Percentiles rank a stretch among this genome's conserved stretches.
Conservation (phyloP, 2,113 vertebrate genomes). For the Sialia sialis region DNA sequence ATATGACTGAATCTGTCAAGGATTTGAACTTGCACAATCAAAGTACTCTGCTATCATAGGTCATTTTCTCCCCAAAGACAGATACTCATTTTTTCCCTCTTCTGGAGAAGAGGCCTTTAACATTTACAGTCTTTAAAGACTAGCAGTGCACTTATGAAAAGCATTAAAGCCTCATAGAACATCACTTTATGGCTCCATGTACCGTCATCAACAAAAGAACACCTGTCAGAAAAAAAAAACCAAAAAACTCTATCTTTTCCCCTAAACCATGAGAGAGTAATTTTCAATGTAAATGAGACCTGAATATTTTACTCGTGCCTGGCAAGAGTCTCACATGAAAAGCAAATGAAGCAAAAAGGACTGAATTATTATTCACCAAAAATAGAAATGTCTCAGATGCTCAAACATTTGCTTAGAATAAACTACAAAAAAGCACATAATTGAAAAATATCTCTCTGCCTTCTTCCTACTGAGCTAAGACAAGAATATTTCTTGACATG, state of each 20-base stretch:
- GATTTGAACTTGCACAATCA: slow-evolving; percentile 24
- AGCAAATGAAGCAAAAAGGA: slow-evolving; percentile 49
- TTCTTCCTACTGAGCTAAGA: not conserved
- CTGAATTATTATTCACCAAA: slow-evolving; percentile 49
- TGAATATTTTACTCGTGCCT: slow-evolving; percentile 43
- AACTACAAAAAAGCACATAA: slow-evolving; percentile 31
- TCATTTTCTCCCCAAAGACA: slow-evolving; percentile 26
- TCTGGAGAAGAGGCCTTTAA: not conserved
- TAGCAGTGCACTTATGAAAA: not conserved
- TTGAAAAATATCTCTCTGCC: not conserved
- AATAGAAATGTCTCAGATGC: slow-evolving; percentile 51
- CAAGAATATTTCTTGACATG: not conserved
- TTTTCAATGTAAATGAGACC: slow-evolving; percentile 56
- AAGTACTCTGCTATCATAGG: not conserved
- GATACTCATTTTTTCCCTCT: not conserved
- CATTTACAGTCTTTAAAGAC: not conserved
- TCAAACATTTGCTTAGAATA: slow-evolving; percentile 36
- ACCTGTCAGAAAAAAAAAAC: slow-evolving; percentile 25
- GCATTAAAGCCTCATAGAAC: not conserved
- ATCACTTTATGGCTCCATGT: not conserved
- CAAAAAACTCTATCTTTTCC: not conserved
- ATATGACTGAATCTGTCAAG: not conserved
- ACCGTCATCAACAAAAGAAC: slow-evolving; percentile 17
- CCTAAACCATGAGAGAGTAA: slow-evolving; percentile 20
- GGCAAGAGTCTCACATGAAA: slow-evolving; percentile 19